These are phyloP conservation scores for Spisula subtruncata DNA, from an alignment of 2,888 invertebrate species.

Conservation along the genomic window DNA sequence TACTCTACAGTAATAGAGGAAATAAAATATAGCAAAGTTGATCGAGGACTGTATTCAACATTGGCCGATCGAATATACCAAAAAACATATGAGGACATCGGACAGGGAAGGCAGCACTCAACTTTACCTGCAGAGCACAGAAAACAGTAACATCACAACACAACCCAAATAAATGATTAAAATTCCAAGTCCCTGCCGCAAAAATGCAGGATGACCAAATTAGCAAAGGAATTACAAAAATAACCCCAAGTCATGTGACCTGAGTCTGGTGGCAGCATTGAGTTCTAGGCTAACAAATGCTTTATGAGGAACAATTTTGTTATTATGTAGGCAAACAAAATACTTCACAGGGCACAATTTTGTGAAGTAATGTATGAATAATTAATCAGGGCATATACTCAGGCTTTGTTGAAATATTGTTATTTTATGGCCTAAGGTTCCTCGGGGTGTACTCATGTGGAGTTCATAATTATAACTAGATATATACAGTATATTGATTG, in stretches of 20 bases:
- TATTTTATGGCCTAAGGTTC: neutral
- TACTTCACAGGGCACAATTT: neutral
- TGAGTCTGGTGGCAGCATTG: neutral
- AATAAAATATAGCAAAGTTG: no score
- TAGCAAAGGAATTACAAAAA: no score
- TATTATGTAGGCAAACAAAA: neutral
- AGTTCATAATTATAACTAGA: neutral
- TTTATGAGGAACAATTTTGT: no score
- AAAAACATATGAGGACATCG: no score
- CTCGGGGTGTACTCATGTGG: neutral
- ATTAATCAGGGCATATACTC: neutral
- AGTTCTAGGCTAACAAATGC: no score
- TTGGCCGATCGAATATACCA: neutral
- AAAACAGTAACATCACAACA: no score
- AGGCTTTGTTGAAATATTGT: neutral
- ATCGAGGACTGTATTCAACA: neutral
- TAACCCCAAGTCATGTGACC: neutral
- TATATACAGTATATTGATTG: neutral
- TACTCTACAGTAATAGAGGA: no score
- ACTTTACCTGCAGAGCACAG: no score
- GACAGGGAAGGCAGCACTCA: no score
- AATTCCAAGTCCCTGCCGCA: no score
- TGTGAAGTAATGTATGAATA: constrained; percentile 10
- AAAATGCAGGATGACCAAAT: no score
- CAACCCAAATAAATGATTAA: no score